Base-by-base conservation (phyloP, 2,113 vertebrate genomes). In the Aspidoscelis tigris region DNA sequence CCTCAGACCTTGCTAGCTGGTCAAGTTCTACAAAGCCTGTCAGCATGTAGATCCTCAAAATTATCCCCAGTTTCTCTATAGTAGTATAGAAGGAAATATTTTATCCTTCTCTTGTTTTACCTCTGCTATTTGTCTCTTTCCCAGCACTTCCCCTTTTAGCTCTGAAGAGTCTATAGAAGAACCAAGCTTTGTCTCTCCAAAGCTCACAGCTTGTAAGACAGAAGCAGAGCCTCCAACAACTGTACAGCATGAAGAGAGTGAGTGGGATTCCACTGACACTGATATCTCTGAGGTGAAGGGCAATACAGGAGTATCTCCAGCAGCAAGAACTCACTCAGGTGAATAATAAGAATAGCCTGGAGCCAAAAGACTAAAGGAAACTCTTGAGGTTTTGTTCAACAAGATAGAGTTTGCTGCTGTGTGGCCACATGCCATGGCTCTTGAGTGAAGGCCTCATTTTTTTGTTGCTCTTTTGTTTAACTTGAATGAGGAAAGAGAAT, bases 61-160 rank as follows among this genome's bases (percentile, higher is more conserved):
- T n/a, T 2, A 10, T 22, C 69, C 73, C 53, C 33, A 61, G 44
- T 43, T 8, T 33, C 39, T 24, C 8, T 79, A 41, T 21, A 39
- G 7, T 20, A 66, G 21, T 43, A n/a, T 2, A 39, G 11, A 12
- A 53, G 9, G 18, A 7, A 33, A 61, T n/a, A 69, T 44, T 61
- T 61, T 61, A 61, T 61, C 58, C 58, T 9, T 50, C 47, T 50
- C 47, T 9, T 4, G 14, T 61, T 61, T 4, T 61, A 16, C 58
- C 0, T 69, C 3, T 75, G 1, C 39, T 43, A 73, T 61, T 41
- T 11, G 84, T 69, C 41, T 10, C 4, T 80, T 81, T 68, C 4
- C 66, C 83, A 96, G 95, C 72, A 96, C 93, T 0, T 89, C 95
- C 41, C 95, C 93, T 0, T 95, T 96, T 79, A 96, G 94, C 58